Evolutionary conservation across 2,797 vertebrate genomes (phyloP).

Genomic region (Chiloscyllium punctatum): DNA sequence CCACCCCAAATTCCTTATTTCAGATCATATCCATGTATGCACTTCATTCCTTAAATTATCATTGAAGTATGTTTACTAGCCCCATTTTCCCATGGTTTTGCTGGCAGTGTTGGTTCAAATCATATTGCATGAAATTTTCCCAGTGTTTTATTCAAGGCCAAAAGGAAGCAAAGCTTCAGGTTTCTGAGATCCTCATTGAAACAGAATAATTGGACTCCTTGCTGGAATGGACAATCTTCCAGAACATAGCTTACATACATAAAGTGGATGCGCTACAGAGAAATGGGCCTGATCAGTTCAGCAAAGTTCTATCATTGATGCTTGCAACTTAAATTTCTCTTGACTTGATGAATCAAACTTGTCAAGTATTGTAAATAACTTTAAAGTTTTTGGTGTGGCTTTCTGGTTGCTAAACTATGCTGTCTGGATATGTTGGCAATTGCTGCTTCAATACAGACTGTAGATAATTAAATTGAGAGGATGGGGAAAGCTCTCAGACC

Average conservation of each 20-base stretch:
- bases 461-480: not conserved
- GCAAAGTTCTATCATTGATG: not conserved
- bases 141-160: not conserved
- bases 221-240: not conserved
- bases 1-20: no score
- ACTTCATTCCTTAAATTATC: not conserved
- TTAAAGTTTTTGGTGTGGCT: not conserved
- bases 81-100: not conserved
- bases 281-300: not conserved
- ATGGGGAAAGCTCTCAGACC: not conserved
- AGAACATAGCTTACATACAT: not conserved
- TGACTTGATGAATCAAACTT: not conserved
- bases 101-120: not conserved
- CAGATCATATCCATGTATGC: not conserved
- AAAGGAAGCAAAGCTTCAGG: not conserved
- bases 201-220: not conserved
- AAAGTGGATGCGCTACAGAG: not conserved
- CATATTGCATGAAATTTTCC: not conserved
- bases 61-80: not conserved
- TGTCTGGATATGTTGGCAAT: not conserved
- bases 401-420: not conserved
- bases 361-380: not conserved
- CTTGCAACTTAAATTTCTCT: not conserved
- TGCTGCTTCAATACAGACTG: not conserved
- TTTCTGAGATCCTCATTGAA: not conserved